Conservation (phyloP, 2,797 vertebrate genomes). For the Clamator glandarius region DNA sequence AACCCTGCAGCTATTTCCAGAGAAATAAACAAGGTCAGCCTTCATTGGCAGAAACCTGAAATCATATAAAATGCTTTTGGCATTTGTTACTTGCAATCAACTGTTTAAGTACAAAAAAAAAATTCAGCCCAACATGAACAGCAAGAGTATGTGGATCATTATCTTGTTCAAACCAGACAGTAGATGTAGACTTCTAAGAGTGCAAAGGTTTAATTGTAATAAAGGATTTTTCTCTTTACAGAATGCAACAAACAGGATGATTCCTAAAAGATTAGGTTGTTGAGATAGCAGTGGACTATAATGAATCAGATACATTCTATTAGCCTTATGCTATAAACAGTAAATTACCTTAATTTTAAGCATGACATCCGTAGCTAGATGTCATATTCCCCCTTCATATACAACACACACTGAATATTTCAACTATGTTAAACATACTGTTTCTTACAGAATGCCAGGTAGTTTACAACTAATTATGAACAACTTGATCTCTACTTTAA, state of each 20-base stretch:
- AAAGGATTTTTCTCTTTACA: background rate
- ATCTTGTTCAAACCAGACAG: background rate
- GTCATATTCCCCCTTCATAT: background rate
- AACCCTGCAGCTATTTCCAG: conserved; percentile 59
- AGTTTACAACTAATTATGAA: background rate
- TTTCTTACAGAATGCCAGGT: background rate
- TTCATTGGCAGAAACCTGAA: conserved; percentile 61
- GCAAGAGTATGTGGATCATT: background rate
- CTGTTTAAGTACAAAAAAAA: conserved; percentile 18
- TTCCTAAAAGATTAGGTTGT: background rate
- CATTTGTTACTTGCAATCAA: conserved; percentile 34
- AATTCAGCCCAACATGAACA: background rate
- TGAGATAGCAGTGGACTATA: background rate
- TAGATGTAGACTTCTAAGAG: background rate
- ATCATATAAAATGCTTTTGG: conserved; percentile 64
- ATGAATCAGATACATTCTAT: background rate
- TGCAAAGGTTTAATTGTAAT: background rate
- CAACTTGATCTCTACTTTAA: background rate
- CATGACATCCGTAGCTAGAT: background rate
- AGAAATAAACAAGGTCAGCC: conserved; percentile 64
- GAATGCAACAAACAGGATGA: background rate
- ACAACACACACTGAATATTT: background rate
- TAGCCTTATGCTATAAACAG: background rate
- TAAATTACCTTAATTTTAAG: background rate
- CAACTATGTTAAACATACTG: background rate